Evolutionary conservation across 2,888 invertebrate genomes (phyloP).

Genomic region (Corbicula japonica): DNA sequence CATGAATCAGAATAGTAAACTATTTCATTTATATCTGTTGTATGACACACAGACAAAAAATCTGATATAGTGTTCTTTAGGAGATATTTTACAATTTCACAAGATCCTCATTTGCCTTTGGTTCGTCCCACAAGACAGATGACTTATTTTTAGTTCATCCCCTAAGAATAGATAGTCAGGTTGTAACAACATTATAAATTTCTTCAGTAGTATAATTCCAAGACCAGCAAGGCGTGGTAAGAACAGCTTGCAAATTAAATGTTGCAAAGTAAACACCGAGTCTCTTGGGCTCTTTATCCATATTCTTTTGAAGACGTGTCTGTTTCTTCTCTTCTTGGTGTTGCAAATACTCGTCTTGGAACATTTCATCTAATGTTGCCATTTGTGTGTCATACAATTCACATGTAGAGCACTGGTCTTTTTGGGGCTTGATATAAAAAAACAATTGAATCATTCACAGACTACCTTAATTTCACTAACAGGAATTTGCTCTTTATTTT

Average conservation of each 20-base stretch:
- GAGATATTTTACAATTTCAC: slow-evolving; percentile 25
- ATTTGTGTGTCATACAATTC: slow-evolving; percentile 19
- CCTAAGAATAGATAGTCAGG: slow-evolving; percentile 37
- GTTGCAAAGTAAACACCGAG: slow-evolving; percentile 20
- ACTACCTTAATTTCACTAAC: slow-evolving; percentile 37
- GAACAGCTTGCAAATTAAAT: slow-evolving; percentile 37
- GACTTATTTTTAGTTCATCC: slow-evolving; percentile 33
- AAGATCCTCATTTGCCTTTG: slow-evolving; percentile 12
- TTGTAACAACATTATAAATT: slow-evolving; percentile 54
- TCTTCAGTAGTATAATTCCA: slow-evolving; percentile 48
- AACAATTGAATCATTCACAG: slow-evolving; percentile 49
- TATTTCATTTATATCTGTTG: slow-evolving; percentile 22
- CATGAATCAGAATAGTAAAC: slow-evolving; percentile 42
- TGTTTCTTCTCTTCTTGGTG: slow-evolving; percentile 18
- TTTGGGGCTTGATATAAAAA: slow-evolving; percentile 58
- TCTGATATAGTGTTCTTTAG: slow-evolving; percentile 5
- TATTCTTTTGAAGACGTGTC: not conserved
- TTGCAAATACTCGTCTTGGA: slow-evolving; percentile 18
- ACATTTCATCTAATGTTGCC: slow-evolving; percentile 8
- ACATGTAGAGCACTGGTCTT: slow-evolving; percentile 58
- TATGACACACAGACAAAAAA: slow-evolving; percentile 22
- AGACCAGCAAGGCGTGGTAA: slow-evolving; percentile 41
- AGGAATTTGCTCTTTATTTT: slow-evolving; percentile 18
- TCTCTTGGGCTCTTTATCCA: slow-evolving; percentile 11
- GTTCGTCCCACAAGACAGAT: too few relatives aligned